Evolutionary conservation across 2,888 invertebrate genomes (phyloP).

Genomic region (Schrankia costaestrigalis): DNA sequence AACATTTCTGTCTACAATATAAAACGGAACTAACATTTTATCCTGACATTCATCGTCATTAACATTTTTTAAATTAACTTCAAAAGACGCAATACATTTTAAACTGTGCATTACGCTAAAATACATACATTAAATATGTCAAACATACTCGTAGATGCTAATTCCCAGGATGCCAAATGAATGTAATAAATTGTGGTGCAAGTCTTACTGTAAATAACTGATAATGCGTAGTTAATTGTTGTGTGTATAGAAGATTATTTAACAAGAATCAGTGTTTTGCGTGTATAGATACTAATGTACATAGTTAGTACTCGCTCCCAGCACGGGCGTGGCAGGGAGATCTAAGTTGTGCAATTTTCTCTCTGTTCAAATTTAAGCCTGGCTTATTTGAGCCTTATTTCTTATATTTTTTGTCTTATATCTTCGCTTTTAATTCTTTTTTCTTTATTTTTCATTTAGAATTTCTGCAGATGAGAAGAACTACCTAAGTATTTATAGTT

Average conservation of each 20-base stretch:
- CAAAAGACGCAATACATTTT: too few relatives aligned
- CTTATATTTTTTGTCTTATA: not conserved
- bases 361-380: constrained; percentile 11
- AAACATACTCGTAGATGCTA: too few relatives aligned
- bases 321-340: constrained; percentile 10
- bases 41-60: too few relatives aligned
- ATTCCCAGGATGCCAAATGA: too few relatives aligned
- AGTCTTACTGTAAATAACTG: constrained; percentile 62
- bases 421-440: not conserved
- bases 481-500: too few relatives aligned
- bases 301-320: constrained; percentile 16
- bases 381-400: constrained; percentile 4
- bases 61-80: too few relatives aligned
- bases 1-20: too few relatives aligned
- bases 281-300: constrained; percentile 73
- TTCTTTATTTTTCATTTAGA: not conserved
- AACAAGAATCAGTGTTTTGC: constrained; percentile 69
- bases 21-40: too few relatives aligned
- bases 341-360: constrained; percentile 26
- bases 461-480: too few relatives aligned
- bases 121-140: too few relatives aligned
- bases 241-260: constrained; percentile 74
- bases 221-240: constrained; percentile 65
- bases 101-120: too few relatives aligned
- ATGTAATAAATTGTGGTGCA: constrained; percentile 21